phyloP scores from a whole-genome alignment of 1,140 invertebrate species.

The Hyposmocoma kahamanoa region DNA sequence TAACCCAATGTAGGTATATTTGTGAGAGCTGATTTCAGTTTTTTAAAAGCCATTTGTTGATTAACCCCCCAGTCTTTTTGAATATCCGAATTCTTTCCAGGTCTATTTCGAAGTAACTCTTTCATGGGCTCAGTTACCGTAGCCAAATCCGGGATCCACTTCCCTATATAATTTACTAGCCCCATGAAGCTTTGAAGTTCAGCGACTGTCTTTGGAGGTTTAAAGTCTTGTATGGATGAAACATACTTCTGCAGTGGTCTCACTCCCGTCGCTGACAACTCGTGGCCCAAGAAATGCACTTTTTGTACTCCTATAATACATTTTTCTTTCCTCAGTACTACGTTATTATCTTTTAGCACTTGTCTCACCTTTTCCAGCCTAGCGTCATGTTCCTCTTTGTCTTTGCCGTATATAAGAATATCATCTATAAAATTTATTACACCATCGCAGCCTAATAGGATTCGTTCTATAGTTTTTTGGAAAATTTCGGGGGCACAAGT shows the following conservation, averaged over 20 bases:
- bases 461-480: constrained; percentile 23
- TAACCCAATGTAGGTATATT: neutral
- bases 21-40: neutral
- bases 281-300: constrained; percentile 56
- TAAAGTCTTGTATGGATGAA: constrained; percentile 29
- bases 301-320: constrained; percentile 24
- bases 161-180: constrained; percentile 52
- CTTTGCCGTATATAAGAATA: constrained; percentile 21
- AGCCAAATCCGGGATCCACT: constrained; percentile 45
- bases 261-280: constrained; percentile 31
- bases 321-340: constrained; percentile 28
- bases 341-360: constrained; percentile 28
- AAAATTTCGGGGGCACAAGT: constrained; percentile 25
- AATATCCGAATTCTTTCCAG: neutral
- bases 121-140: constrained; percentile 14
- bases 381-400: constrained; percentile 27
- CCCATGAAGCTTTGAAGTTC: constrained; percentile 59
- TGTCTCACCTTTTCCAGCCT: constrained; percentile 24
- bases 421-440: constrained; percentile 32
- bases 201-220: constrained; percentile 33
- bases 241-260: constrained; percentile 36
- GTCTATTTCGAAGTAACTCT: neutral
- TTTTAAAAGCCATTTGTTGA: neutral
- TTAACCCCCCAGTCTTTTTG: neutral
- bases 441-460: constrained; percentile 19